Evolutionary conservation across 2,888 invertebrate genomes (phyloP).

Genomic region (Allacma fusca): DNA sequence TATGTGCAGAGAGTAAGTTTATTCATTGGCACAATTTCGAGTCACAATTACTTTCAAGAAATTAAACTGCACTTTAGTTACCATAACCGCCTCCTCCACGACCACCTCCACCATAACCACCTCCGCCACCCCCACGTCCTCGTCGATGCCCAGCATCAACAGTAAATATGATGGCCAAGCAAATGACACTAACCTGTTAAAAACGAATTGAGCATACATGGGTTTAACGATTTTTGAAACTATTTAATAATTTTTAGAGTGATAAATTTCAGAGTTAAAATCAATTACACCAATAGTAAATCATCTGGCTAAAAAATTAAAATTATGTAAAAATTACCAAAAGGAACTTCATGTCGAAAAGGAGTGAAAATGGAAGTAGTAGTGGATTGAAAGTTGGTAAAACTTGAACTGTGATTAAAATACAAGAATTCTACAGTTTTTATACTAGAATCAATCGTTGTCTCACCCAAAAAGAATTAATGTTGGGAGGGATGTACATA

Average conservation of each 20-base stretch:
- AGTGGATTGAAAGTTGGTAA: not conserved
- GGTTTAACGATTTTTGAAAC: no score
- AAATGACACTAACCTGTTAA: conserved; percentile 34
- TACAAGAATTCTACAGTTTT: not conserved
- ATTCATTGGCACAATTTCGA: no score
- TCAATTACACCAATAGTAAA: no score
- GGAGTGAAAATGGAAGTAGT: no score
- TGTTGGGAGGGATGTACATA: conserved; percentile 1
- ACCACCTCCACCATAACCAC: conserved; percentile 36
- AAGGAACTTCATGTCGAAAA: conserved; percentile 31
- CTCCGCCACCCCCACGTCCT: conserved; percentile 26
- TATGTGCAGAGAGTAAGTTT: no score
- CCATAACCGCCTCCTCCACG: conserved; percentile 21
- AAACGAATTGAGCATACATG: no score
- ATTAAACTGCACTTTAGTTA: not conserved
- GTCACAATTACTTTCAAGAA: no score
- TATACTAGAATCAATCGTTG: conserved; percentile 7
- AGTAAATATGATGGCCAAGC: conserved; percentile 23
- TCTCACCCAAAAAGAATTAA: not conserved
- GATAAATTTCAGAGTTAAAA: no score
- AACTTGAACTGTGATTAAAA: conserved; percentile 1
- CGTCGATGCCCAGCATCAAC: conserved; percentile 38
- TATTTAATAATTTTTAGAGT: no score
- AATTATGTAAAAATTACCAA: conserved; percentile 28
- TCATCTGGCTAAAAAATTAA: not conserved